Percentiles rank a stretch among this genome's conserved stretches.
Evolutionary conservation across 2,797 vertebrate genomes (phyloP).

Genomic region (Amniataba percoides): DNA sequence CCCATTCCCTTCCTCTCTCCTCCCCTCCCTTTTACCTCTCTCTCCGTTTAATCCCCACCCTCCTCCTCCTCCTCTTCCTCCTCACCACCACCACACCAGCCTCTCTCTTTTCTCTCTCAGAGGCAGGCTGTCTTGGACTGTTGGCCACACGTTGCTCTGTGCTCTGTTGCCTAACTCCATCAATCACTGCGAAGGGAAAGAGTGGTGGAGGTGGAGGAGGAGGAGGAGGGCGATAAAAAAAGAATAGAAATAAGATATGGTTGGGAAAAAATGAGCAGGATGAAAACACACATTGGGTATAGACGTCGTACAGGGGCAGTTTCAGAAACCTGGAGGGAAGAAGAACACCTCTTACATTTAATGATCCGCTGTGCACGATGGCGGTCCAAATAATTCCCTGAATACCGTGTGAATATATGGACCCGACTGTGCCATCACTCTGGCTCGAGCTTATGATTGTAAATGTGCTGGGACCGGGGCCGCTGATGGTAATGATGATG

Average conservation of each 20-base stretch:
- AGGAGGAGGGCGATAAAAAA: conserved; percentile 52
- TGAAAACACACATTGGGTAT: conserved; percentile 68
- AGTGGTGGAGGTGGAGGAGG: conserved; percentile 40
- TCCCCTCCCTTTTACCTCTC: conserved; percentile 74
- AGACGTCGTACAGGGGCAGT: conserved; percentile 53
- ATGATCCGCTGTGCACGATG: conserved; percentile 72
- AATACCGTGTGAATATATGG: conserved; percentile 71
- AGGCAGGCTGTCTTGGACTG: conserved; percentile 85
- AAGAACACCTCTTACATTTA: conserved; percentile 75
- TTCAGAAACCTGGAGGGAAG: conserved; percentile 68
- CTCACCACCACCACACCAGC: conserved; percentile 54
- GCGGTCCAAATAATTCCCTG: conserved; percentile 66
- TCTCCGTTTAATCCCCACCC: conserved; percentile 73
- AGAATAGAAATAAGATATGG: conserved; percentile 79
- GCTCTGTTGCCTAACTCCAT: conserved; percentile 87
- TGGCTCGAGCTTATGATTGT: conserved; percentile 68
- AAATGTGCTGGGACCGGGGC: conserved; percentile 67
- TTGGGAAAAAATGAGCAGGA: conserved; percentile 66
- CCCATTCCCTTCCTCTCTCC: conserved; percentile 60
- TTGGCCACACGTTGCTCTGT: conserved; percentile 86
- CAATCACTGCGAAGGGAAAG: conserved; percentile 83
- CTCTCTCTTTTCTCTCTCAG: conserved; percentile 73
- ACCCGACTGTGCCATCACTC: conserved; percentile 65
- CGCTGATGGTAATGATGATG: conserved; percentile 74
- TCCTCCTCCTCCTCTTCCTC: conserved; percentile 53